phyloP scores from a whole-genome alignment of 2,113 vertebrate genomes.

The Caretta caretta region DNA sequence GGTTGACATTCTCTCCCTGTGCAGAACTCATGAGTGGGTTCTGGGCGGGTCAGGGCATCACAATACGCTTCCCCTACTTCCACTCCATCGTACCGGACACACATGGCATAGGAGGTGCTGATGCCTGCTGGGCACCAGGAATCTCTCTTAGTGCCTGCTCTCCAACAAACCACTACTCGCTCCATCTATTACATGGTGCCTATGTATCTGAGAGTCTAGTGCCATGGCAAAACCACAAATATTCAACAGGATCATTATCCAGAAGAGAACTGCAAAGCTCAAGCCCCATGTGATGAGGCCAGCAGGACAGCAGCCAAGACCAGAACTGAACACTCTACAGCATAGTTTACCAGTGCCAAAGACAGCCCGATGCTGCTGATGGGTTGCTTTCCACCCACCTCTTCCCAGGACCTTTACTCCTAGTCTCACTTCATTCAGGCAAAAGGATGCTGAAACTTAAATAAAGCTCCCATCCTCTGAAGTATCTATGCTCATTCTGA shows the following conservation, averaged over 20 bases:
- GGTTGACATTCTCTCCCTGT: slow-evolving; percentile 89
- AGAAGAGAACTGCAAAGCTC: fast-evolving
- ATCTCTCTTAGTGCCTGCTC: background rate
- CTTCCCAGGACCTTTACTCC: background rate
- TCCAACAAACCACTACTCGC: background rate
- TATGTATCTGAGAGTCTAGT: background rate
- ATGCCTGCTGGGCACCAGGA: slow-evolving; percentile 80
- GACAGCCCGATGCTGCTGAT: background rate
- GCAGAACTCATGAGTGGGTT: slow-evolving; percentile 90
- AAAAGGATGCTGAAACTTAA: background rate
- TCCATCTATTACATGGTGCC: background rate
- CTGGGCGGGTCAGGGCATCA: slow-evolving; percentile 86
- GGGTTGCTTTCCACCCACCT: background rate
- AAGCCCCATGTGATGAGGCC: background rate
- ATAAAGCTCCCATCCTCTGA: background rate
- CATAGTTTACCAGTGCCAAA: background rate
- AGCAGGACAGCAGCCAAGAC: background rate
- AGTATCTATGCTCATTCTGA: background rate
- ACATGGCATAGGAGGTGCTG: slow-evolving; percentile 84
- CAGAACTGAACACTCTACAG: background rate
- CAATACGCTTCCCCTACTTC: slow-evolving; percentile 89
- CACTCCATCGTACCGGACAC: slow-evolving; percentile 87
- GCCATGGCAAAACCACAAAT: background rate
- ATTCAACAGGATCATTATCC: background rate
- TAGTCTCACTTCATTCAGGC: background rate